phyloP scores from a whole-genome alignment of 2,113 vertebrate genomes.

The Nothoprocta perdicaria region DNA sequence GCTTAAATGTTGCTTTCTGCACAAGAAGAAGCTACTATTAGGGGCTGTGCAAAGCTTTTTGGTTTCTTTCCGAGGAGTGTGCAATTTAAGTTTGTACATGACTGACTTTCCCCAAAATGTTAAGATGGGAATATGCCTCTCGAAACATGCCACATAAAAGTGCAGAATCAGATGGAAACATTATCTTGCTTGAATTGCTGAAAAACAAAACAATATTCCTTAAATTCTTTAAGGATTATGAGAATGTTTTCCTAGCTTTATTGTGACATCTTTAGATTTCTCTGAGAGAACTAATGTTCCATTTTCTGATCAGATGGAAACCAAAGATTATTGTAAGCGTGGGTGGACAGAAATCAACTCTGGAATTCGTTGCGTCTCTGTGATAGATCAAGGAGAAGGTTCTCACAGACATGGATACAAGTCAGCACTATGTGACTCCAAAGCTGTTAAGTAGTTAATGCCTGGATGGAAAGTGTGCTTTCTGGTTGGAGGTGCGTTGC shows the following conservation, averaged over 20 bases:
- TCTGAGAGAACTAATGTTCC: background rate
- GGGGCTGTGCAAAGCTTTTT: background rate
- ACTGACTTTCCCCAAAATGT: background rate
- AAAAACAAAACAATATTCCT: background rate
- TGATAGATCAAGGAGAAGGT: background rate
- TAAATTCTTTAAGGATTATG: background rate
- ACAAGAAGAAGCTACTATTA: background rate
- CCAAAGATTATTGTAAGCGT: background rate
- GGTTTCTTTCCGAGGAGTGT: fast-evolving
- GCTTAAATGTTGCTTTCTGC: background rate
- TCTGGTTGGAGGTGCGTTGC: background rate
- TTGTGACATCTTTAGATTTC: background rate
- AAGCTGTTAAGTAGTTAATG: background rate
- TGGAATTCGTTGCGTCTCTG: fast-evolving
- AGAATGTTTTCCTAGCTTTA: background rate
- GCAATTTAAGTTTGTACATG: fast-evolving
- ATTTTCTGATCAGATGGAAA: fast-evolving
- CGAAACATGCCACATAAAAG: background rate
- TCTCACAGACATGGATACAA: background rate
- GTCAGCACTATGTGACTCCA: background rate
- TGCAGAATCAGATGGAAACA: background rate
- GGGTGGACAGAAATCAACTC: background rate
- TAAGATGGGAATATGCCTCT: background rate
- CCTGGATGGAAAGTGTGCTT: background rate
- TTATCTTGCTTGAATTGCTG: background rate